A percentile compares a stretch with the other conserved stretches of the same genome.
Evolutionary conservation across 2,888 invertebrate species (phyloP).

Genomic region (Drosophila percnosoma): DNA sequence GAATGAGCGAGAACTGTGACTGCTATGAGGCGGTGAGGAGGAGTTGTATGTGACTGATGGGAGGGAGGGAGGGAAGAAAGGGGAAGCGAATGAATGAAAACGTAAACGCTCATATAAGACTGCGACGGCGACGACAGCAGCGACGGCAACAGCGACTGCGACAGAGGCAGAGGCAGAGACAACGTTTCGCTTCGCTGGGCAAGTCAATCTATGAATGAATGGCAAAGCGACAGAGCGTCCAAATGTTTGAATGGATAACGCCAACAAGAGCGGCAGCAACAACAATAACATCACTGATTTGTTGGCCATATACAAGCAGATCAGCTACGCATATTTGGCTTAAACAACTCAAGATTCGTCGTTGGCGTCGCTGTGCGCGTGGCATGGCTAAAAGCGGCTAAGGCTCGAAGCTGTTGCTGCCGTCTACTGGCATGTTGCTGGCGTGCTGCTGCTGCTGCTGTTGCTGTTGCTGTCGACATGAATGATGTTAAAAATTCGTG

Average conservation of each 20-base stretch:
- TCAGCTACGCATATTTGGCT: conserved; percentile 77
- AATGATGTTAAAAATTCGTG: conserved; percentile 39
- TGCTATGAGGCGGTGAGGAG: conserved; percentile 18
- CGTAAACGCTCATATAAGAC: conserved; percentile 70
- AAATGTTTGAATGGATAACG: conserved; percentile 65
- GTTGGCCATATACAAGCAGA: conserved; percentile 78
- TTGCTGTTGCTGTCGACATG: conserved; percentile 29
- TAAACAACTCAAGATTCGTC: conserved; percentile 58
- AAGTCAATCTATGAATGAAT: conserved; percentile 76
- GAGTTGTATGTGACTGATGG: conserved; percentile 7
- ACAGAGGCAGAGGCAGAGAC: conserved; percentile 23
- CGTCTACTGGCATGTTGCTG: conserved; percentile 15
- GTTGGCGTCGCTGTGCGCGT: conserved; percentile 62
- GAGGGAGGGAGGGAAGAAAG: conserved; percentile 18
- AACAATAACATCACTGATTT: conserved; percentile 53
- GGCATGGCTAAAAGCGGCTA: conserved; percentile 73
- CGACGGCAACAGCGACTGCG: conserved; percentile 22
- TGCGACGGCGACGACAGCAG: conserved; percentile 21
- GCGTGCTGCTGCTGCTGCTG: conserved; percentile 5
- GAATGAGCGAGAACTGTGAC: conserved; percentile 41
- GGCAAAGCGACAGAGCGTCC: conserved; percentile 72
- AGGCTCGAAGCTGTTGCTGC: conserved; percentile 20
- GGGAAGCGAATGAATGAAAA: conserved; percentile 65
- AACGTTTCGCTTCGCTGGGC: conserved; percentile 60
- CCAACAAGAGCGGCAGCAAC: conserved; percentile 26